Evolutionary conservation across 2,113 vertebrate species (phyloP).

Genomic region (Tetrax tetrax): DNA sequence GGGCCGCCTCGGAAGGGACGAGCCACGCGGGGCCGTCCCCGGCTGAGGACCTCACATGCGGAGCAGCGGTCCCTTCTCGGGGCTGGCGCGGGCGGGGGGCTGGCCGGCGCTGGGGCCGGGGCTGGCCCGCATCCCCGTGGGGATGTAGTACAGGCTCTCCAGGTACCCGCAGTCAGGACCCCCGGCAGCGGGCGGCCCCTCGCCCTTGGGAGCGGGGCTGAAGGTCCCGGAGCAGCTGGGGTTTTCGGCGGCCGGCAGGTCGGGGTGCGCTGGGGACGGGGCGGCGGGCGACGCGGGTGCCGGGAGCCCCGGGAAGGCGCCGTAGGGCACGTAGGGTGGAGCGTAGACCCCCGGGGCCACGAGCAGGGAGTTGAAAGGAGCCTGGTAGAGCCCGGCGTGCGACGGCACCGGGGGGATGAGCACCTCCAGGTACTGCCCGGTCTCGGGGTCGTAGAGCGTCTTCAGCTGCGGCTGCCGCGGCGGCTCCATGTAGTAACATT

Average conservation of each 20-base stretch:
- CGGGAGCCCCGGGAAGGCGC: conserved; percentile 66
- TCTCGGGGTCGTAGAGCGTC: conserved; percentile 92
- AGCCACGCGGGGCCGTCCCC: accelerated
- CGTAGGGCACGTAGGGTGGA: conserved; percentile 79
- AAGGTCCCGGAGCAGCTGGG: conserved; percentile 61
- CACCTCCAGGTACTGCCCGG: conserved; percentile 92
- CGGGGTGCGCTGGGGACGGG: conserved; percentile 71
- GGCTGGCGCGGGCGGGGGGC: conserved; percentile 8
- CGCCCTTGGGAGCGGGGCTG: conserved; percentile 72
- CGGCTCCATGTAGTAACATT: conserved; percentile 90
- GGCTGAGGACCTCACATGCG: neutral
- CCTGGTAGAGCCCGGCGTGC: conserved; percentile 81
- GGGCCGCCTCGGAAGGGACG: neutral
- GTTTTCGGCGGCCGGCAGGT: conserved; percentile 70
- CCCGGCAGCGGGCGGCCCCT: conserved; percentile 63
- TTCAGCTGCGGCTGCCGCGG: conserved; percentile 88
- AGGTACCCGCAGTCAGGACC: conserved; percentile 83
- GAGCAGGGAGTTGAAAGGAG: conserved; percentile 77
- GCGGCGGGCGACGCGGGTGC: conserved; percentile 29
- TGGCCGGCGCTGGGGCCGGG: conserved; percentile 72
- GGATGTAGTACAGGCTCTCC: conserved; percentile 90
- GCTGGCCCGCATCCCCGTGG: conserved; percentile 86
- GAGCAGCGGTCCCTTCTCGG: conserved; percentile 20
- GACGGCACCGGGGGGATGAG: conserved; percentile 84
- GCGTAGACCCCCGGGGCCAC: conserved; percentile 74